These are phyloP conservation scores for Vollenhovia emeryi DNA, from an alignment of 1,140 invertebrate species.

Conservation along the genomic window DNA sequence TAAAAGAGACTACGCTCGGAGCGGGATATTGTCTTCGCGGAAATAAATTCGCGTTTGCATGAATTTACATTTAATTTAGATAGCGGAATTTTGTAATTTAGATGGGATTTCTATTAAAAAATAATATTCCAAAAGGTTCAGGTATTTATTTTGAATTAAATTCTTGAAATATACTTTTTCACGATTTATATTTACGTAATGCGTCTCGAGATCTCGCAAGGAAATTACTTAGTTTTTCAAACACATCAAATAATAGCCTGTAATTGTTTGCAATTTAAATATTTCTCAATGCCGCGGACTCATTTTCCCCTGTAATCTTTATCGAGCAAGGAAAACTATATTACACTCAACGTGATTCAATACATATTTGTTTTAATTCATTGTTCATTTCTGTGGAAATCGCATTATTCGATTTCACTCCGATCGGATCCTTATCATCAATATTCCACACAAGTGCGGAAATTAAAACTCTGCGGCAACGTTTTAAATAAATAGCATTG, in stretches of 20 bases:
- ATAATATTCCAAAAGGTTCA: background rate
- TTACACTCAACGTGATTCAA: conserved; percentile 11
- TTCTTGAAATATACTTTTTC: background rate
- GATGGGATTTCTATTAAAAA: conserved; percentile 19
- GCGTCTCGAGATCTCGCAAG: background rate
- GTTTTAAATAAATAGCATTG: conserved; percentile 32
- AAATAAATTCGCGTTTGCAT: conserved; percentile 42
- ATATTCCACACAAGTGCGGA: background rate
- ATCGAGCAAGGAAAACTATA: background rate
- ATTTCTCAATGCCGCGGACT: background rate
- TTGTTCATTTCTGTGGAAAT: background rate
- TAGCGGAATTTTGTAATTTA: conserved; percentile 26
- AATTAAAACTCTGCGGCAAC: conserved; percentile 29
- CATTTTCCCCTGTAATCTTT: background rate
- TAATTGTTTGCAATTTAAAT: background rate
- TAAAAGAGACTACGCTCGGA: background rate
- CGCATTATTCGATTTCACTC: background rate
- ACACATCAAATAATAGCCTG: background rate
- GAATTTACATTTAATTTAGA: conserved; percentile 43
- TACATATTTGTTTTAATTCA: conserved; percentile 9
- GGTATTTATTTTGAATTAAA: conserved; percentile 13
- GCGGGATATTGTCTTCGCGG: conserved; percentile 8
- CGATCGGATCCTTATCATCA: background rate
- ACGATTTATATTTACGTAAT: background rate
- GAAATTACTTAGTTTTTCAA: background rate